Evolutionary conservation across 2,888 invertebrate genomes (phyloP).

Genomic region (Limenitis camilla): DNA sequence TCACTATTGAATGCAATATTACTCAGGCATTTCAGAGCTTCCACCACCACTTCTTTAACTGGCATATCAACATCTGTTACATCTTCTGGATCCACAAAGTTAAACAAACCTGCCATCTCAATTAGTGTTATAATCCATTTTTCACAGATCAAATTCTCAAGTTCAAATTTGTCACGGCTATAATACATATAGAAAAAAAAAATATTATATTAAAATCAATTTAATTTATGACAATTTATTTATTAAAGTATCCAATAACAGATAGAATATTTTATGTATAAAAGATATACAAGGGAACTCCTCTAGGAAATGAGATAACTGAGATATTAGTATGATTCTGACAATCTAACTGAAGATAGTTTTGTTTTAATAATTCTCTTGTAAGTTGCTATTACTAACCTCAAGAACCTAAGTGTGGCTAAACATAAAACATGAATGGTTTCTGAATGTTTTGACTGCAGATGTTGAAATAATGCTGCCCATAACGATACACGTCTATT

Average conservation of each 20-base stretch:
- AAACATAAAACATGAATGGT: constrained; percentile 72
- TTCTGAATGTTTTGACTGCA: constrained; percentile 64
- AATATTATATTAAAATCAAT: not conserved
- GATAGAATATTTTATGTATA: no score
- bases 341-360: no score
- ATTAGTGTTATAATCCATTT: constrained; percentile 81
- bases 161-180: constrained; percentile 85
- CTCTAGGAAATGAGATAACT: no score
- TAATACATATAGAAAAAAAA: constrained; percentile 13
- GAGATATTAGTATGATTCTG: no score
- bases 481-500: constrained; percentile 75
- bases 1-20: constrained; percentile 87
- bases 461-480: constrained; percentile 74
- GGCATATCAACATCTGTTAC: constrained; percentile 47
- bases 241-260: no score
- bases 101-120: constrained; percentile 77
- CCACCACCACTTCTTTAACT: constrained; percentile 77
- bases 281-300: no score
- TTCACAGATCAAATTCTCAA: constrained; percentile 79
- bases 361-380: no score
- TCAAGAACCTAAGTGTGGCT: constrained; percentile 77
- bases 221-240: no score
- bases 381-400: constrained; percentile 57
- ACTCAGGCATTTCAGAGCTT: constrained; percentile 90
- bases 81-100: constrained; percentile 52